Evolutionary conservation across 2,888 invertebrate species (phyloP).

Genomic region (Drosophila peninsularis): DNA sequence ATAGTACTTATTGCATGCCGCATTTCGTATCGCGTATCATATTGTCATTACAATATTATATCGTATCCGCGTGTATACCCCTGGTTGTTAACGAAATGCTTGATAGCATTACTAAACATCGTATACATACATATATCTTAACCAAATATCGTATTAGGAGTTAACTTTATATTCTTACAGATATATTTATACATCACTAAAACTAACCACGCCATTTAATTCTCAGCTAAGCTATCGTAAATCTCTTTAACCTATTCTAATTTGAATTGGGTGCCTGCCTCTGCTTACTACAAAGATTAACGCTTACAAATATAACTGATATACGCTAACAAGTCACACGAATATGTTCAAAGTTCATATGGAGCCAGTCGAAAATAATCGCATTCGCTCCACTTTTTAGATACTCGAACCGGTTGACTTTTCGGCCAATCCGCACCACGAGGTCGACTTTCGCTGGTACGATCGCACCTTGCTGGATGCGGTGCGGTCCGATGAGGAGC

Average conservation of each 20-base stretch:
- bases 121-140: not conserved
- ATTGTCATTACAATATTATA: not conserved
- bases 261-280: constrained; percentile 25
- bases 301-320: constrained; percentile 13
- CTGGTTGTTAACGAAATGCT: not conserved
- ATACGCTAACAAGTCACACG: not conserved
- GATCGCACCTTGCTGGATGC: constrained; percentile 94
- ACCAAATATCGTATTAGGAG: not conserved
- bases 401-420: constrained; percentile 93
- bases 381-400: constrained; percentile 84
- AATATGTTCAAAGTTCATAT: not conserved
- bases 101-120: not conserved
- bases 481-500: constrained; percentile 89
- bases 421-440: constrained; percentile 96
- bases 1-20: not conserved
- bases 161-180: not conserved
- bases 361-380: constrained; percentile 1
- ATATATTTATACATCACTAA: not conserved
- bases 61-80: not conserved
- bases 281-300: constrained; percentile 31
- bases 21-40: not conserved
- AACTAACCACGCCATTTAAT: not conserved
- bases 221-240: constrained; percentile 16
- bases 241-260: constrained; percentile 12
- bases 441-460: constrained; percentile 97